Evolutionary conservation across 2,797 vertebrate genomes (phyloP).

Genomic region (Coendou prehensilis): DNA sequence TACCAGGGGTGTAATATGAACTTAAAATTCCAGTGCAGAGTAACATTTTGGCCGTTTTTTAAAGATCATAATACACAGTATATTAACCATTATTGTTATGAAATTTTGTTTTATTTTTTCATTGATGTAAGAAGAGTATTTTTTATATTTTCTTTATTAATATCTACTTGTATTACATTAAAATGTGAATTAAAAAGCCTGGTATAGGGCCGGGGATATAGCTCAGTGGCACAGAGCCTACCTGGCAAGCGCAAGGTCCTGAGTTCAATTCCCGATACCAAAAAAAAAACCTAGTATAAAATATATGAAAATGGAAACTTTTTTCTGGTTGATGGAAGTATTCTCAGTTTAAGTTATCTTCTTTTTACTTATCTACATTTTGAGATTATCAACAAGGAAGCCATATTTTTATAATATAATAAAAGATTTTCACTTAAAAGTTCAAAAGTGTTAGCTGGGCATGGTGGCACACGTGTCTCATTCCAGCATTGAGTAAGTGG

Average conservation of each 20-base stretch:
- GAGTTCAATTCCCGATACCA: too few species aligned
- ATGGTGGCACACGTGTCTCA: neutral
- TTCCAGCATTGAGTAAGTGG: neutral
- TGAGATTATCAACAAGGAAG: neutral
- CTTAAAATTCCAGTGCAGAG: neutral
- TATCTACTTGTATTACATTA: neutral
- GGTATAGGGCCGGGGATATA: neutral
- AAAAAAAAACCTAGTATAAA: neutral
- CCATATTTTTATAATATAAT: constrained; percentile 58
- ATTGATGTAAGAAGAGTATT: neutral
- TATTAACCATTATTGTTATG: neutral
- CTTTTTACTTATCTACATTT: constrained; percentile 52
- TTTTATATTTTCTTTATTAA: neutral
- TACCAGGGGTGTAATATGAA: neutral
- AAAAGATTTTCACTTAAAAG: constrained; percentile 56
- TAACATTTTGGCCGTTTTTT: neutral
- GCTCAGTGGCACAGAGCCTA: too few species aligned
- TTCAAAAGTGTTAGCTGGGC: neutral
- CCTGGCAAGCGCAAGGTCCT: too few species aligned
- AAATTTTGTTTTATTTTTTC: neutral
- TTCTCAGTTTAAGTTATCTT: constrained; percentile 31
- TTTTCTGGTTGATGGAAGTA: neutral
- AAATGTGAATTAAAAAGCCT: neutral
- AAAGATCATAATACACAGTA: neutral
- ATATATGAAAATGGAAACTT: constrained; percentile 28